Conservation (phyloP, 2,888 invertebrate genomes). For the Caenorhabditis sp. region DNA sequence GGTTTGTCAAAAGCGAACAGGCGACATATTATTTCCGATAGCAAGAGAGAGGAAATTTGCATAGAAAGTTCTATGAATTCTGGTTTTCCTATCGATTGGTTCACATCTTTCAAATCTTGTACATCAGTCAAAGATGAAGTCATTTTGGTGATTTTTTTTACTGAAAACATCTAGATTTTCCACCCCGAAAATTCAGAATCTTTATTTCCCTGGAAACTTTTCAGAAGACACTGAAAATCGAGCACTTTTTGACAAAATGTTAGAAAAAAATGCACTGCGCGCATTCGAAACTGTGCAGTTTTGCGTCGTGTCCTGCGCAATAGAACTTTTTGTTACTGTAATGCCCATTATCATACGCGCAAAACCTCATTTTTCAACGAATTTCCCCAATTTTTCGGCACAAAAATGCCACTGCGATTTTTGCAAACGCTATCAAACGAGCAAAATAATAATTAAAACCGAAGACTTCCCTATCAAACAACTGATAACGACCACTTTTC, state of each 20-base stretch:
- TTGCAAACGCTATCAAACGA: background rate
- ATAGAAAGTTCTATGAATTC: background rate
- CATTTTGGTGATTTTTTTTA: background rate
- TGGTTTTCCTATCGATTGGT: background rate
- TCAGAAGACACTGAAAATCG: too few species aligned
- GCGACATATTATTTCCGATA: background rate
- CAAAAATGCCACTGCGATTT: background rate
- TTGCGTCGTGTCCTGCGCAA: background rate
- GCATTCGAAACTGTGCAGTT: background rate
- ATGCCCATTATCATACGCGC: slow-evolving; percentile 1
- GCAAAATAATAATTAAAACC: background rate
- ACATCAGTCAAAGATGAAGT: background rate
- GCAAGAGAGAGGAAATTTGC: background rate
- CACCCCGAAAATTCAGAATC: background rate
- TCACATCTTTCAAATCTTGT: background rate
- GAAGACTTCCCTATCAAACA: background rate
- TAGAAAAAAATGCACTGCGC: background rate
- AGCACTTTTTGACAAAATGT: too few species aligned
- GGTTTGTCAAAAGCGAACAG: background rate
- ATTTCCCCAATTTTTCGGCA: background rate
- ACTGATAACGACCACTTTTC: slow-evolving; percentile 1
- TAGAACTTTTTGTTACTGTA: slow-evolving; percentile 19
- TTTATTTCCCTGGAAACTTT: too few species aligned
- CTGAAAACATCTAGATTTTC: too few species aligned
- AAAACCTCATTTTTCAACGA: background rate